Evolutionary conservation across 1,140 invertebrate species (phyloP).

Genomic region (Drosophila simulans): DNA sequence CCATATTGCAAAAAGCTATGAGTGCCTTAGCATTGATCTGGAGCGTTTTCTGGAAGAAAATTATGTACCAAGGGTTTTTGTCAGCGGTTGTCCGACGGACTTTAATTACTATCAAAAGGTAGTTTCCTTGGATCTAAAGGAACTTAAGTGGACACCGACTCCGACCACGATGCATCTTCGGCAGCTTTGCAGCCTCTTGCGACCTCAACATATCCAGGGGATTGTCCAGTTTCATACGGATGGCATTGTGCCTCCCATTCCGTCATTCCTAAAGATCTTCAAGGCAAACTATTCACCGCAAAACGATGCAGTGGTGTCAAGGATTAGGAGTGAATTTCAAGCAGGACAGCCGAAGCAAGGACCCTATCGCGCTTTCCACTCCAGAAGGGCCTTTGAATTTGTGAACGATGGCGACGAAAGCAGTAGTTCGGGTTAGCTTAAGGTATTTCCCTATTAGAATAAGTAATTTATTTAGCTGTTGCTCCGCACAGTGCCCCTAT

Average conservation of each 20-base stretch:
- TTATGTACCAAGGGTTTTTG: conserved; percentile 1
- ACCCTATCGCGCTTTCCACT: not conserved
- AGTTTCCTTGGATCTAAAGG: not conserved
- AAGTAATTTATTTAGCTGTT: not conserved
- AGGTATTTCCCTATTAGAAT: not conserved
- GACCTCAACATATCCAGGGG: conserved; percentile 50
- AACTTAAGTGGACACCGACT: conserved; percentile 49
- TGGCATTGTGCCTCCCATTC: conserved; percentile 32
- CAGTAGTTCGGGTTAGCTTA: not conserved
- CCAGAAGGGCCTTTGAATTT: not conserved
- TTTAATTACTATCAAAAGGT: not conserved
- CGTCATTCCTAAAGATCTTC: conserved; percentile 45
- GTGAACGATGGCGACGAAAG: not conserved
- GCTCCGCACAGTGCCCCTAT: not conserved
- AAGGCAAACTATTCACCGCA: conserved; percentile 12
- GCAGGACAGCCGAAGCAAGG: not conserved
- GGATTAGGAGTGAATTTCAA: not conserved
- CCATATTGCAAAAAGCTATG: conserved; percentile 12
- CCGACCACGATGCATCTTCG: conserved; percentile 59
- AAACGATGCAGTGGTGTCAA: not conserved
- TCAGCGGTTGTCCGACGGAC: not conserved
- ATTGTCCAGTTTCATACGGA: conserved; percentile 44
- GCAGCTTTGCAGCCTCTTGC: conserved; percentile 61
- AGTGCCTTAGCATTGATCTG: conserved; percentile 21
- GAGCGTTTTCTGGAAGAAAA: conserved; percentile 3